These are phyloP conservation scores for Chymomyza fuscimana DNA, from an alignment of 2,888 invertebrate species.

Conservation along the genomic window DNA sequence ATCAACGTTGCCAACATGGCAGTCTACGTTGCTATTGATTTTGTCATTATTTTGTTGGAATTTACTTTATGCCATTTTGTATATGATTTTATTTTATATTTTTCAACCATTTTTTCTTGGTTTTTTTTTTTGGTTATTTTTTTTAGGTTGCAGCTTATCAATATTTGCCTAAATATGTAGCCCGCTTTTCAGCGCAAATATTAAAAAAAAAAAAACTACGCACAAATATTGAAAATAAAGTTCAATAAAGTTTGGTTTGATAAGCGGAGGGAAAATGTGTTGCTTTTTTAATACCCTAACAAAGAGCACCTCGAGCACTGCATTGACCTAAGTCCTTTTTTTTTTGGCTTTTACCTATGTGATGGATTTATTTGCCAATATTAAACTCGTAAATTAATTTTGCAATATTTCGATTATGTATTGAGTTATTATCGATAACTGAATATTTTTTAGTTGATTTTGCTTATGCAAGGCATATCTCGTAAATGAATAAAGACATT, in stretches of 20 bases:
- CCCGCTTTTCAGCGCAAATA: slow-evolving; percentile 11
- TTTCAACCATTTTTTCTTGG: not conserved
- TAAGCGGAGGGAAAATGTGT: not conserved
- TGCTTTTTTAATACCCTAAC: too few relatives aligned
- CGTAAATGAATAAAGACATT: too few relatives aligned
- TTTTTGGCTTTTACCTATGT: too few relatives aligned
- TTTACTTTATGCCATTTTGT: slow-evolving; percentile 30
- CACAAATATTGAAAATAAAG: slow-evolving; percentile 36
- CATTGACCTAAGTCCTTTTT: too few relatives aligned
- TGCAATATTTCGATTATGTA: too few relatives aligned
- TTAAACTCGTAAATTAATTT: too few relatives aligned
- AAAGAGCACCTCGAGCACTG: too few relatives aligned
- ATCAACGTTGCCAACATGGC: slow-evolving; percentile 36
- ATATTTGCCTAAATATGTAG: slow-evolving; percentile 33
- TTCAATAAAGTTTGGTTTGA: not conserved
- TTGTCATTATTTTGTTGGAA: slow-evolving; percentile 52
- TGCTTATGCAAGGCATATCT: too few relatives aligned
- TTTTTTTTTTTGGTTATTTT: not conserved
- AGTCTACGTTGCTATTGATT: slow-evolving; percentile 60
- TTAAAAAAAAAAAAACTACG: slow-evolving; percentile 11
- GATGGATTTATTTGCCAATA: too few relatives aligned
- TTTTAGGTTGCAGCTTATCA: slow-evolving; percentile 17
- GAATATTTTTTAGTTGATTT: too few relatives aligned
- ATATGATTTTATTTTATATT: slow-evolving; percentile 34
- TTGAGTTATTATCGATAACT: too few relatives aligned